Conservation (phyloP, 64 coral and sea anemone species). For the Orbicella faveolata region DNA sequence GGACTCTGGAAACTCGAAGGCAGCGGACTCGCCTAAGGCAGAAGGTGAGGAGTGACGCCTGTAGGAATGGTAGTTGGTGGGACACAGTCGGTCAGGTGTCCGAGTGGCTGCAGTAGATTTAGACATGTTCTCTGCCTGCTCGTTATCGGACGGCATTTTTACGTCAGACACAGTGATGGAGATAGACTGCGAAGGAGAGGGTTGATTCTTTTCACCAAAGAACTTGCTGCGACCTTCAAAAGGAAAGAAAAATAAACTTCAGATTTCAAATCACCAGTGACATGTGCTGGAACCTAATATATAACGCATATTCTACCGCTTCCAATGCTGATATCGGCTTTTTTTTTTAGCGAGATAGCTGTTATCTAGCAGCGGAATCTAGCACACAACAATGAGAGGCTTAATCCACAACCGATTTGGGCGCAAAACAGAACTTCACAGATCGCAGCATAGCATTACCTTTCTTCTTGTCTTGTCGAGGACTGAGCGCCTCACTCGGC, state of each 20-base stretch:
- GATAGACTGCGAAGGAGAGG: constrained; percentile 61
- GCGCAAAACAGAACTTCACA: not conserved
- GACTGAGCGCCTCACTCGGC: constrained; percentile 54
- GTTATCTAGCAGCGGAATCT: too few relatives aligned
- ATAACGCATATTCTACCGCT: too few relatives aligned
- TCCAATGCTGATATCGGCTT: too few relatives aligned
- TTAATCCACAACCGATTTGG: too few relatives aligned
- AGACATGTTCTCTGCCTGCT: not conserved
- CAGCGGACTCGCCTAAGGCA: constrained; percentile 79
- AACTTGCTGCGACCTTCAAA: constrained; percentile 22
- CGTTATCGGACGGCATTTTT: constrained; percentile 72
- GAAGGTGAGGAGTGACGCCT: constrained; percentile 94
- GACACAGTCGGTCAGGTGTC: constrained; percentile 65
- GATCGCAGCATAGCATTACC: not conserved
- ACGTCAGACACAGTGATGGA: constrained; percentile 87
- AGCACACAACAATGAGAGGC: too few relatives aligned
- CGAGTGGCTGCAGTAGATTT: not conserved
- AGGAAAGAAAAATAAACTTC: not conserved
- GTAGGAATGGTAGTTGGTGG: constrained; percentile 75
- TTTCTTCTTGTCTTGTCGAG: constrained; percentile 48
- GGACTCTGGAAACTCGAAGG: constrained; percentile 77
- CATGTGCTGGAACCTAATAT: not conserved
- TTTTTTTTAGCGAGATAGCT: too few relatives aligned
- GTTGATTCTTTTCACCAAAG: constrained; percentile 15
- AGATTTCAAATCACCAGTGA: not conserved